Evolutionary conservation across 2,797 vertebrate genomes (phyloP).

Genomic region (Varecia variegata): DNA sequence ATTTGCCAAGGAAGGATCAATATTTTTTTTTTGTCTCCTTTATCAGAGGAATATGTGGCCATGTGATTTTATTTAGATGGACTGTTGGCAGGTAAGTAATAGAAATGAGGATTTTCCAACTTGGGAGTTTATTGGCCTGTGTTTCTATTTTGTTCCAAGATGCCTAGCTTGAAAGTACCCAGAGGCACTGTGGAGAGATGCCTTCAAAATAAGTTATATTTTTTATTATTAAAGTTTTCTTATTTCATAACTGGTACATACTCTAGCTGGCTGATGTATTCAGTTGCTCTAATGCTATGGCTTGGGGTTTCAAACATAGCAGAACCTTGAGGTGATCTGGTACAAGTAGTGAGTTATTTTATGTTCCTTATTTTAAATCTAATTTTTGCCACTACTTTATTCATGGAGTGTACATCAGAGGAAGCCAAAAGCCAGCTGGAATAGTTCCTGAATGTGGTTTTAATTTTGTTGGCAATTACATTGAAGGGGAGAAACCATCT

Average conservation of each 20-base stretch:
- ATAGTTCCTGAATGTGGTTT: constrained; percentile 48
- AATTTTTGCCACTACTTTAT: constrained; percentile 59
- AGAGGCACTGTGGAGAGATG: constrained; percentile 6
- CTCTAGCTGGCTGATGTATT: background rate
- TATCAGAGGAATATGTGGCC: background rate
- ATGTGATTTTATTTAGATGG: constrained; percentile 47
- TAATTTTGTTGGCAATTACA: constrained; percentile 65
- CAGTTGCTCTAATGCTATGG: constrained; percentile 3
- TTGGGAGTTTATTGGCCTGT: constrained; percentile 4
- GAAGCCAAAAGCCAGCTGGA: constrained; percentile 53
- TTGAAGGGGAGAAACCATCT: constrained; percentile 42
- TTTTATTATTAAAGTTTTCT: constrained; percentile 41
- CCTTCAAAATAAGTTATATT: constrained; percentile 48
- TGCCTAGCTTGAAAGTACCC: constrained; percentile 11
- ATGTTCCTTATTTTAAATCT: constrained; percentile 60
- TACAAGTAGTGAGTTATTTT: constrained; percentile 22
- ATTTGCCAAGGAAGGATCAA: constrained; percentile 41
- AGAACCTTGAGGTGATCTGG: constrained; percentile 35
- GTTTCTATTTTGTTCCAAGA: constrained; percentile 55
- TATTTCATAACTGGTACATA: constrained; percentile 43
- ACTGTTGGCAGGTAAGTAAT: constrained; percentile 48
- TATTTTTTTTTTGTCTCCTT: constrained; percentile 43
- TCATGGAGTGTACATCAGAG: constrained; percentile 52
- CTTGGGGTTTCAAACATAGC: background rate
- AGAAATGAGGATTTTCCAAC: constrained; percentile 42